Evolutionary conservation across 2,888 invertebrate species (phyloP), one percentile per base, ranked within the genome.

Genomic region (Anorthoa munda): DNA sequence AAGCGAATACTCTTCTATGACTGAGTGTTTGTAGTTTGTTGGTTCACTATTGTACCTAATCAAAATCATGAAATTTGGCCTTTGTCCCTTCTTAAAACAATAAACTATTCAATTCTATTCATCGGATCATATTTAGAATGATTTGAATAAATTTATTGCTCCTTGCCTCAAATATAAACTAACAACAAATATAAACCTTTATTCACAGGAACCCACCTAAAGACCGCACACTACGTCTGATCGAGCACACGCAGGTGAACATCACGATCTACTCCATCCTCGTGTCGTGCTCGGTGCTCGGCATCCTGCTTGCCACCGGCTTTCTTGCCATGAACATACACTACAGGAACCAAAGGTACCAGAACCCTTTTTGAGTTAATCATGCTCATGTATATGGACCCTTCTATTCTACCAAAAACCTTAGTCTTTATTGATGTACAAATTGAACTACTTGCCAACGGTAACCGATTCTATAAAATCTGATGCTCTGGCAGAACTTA

Each of bases 261-360:
- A 97, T 98, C 86, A 98, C 98, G n/a, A 98, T 99, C 76, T 99
- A 99, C 94, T 97, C 98, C 70, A 97, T 98, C 67, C 97, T 99
- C 86, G 98, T 99, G 53, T 97, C 98, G 63, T 97, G 98, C 77
- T 98, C 99, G 7, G 98, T 98, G 39, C 96, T 99, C 31, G 99
- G 99, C 7, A 99, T 99, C 81, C 97, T 99, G 60, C 97, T 99
- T 93, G 99, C 99, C 12, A 97, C 98, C 17, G 97, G 98, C 53
- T 99, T 99, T 94, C 97, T 99, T 58, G 98, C 98, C 66, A 99
- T 99, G 96, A 99, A 99, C 94, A 98, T 99, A 81, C 98, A 98
- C 92, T 99, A 98, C 92, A 97, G 99, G 79, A 99, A 99, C 95
- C 99, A 99, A 95, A 98, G 99, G 98, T 99, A 69, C 17, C 12